Evolutionary conservation across 1,140 invertebrate genomes (phyloP), one percentile per base, ranked within the genome.

Genomic region (Galendromus occidentalis): DNA sequence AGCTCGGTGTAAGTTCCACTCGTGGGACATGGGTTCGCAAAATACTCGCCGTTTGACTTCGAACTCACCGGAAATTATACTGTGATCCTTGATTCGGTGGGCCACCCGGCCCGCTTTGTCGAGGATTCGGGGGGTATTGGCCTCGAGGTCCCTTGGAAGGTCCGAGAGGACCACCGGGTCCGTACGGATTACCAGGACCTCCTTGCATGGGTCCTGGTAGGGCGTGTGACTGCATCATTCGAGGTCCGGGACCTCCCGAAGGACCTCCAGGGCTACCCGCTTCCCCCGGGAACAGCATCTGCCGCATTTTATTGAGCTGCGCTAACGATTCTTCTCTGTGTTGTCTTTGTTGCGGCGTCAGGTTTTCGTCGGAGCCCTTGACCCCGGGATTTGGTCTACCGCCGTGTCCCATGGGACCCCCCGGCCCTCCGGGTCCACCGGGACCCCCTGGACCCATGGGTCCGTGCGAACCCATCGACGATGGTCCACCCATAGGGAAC

Each of bases 351-450:
- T 95, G 88, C 28, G 91, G 91, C 65, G 92, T 98, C 68, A 72
- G 79, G 77, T 95, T 92, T 79, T 95, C 91, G 79, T 96, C 90
- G 67, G 91, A 91, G 71, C 92, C 85, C 81, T 91, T 90, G 12
- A 89, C 86, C 42, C 75, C 74, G 68, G 64, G 64, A 65, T 64
- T 45, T 45, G 18, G 55, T 22, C 51, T 45, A 41, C 29, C 66
- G 64, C 65, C 55, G 67, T 66, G 65, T 66, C 67, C 28, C 55
- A 66, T 30, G 7, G 55, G 51, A 9, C 66, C 69, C 18, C 67
- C 67, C 25, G 68, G 70, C 44, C 69, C 69, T 42, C 64, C 66
- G n/a, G 69, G 70, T 42, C 69, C 68, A 66, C 67, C 69, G 22
- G 64, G 69, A n/a, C 70, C 70, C 29, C 64, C 44, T 2, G 70